Percentiles rank a stretch among this genome's conserved stretches.
phyloP scores from a whole-genome alignment of 2,113 vertebrate genomes.

The Ictalurus furcatus region DNA sequence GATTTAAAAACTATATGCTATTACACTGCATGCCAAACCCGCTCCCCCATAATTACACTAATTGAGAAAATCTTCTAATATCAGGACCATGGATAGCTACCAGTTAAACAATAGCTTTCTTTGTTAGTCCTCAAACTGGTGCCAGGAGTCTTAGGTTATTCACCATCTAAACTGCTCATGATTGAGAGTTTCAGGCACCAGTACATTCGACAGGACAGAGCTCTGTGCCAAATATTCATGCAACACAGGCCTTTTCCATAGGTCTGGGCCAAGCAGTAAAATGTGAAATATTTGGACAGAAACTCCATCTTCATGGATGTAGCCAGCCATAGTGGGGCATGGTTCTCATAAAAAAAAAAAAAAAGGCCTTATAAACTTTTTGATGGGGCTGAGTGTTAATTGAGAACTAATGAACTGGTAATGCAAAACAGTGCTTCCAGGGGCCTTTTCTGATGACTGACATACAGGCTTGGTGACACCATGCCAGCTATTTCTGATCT shows the following conservation, averaged over 20 bases:
- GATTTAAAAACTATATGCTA: neutral
- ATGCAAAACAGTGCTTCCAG: slow-evolving; percentile 53
- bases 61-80: slow-evolving; percentile 62
- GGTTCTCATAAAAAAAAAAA: slow-evolving; percentile 64
- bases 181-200: slow-evolving; percentile 57
- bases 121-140: slow-evolving; percentile 61
- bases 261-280: slow-evolving; percentile 67
- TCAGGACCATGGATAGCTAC: slow-evolving; percentile 79
- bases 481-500: slow-evolving; percentile 53
- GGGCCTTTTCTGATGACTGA: slow-evolving; percentile 54
- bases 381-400: slow-evolving; percentile 65
- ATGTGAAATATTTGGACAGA: slow-evolving; percentile 67
- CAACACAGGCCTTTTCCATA: slow-evolving; percentile 71
- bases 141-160: slow-evolving; percentile 68
- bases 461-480: slow-evolving; percentile 59
- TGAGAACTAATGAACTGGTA: slow-evolving; percentile 68
- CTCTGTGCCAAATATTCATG: slow-evolving; percentile 69
- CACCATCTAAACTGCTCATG: slow-evolving; percentile 64
- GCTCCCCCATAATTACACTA: slow-evolving; percentile 44
- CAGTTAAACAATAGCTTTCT: slow-evolving; percentile 71
- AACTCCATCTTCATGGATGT: slow-evolving; percentile 59
- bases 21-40: neutral
- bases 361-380: slow-evolving; percentile 62
- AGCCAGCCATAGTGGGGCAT: slow-evolving; percentile 62
- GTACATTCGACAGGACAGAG: slow-evolving; percentile 65